Percentiles rank a stretch among this genome's conserved stretches.
Conservation (phyloP, 2,888 invertebrate species). For the Thumatha senex region DNA sequence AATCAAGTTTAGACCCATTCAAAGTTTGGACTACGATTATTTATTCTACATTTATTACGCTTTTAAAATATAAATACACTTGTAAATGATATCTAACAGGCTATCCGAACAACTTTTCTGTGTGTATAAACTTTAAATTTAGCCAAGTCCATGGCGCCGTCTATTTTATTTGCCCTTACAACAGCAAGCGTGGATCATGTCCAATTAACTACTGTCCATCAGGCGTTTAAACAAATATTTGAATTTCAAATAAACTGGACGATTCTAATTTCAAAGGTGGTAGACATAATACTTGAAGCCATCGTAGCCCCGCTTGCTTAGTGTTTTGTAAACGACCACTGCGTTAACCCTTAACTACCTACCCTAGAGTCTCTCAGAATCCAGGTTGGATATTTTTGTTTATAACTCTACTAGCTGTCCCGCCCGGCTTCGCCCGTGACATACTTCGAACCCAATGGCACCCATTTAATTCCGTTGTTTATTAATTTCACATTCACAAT, state of each 20-base stretch:
- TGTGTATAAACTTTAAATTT: constrained; percentile 23
- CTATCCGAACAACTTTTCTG: constrained; percentile 13
- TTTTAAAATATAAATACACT: background rate
- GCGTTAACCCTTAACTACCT: too few relatives aligned
- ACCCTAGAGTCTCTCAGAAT: too few relatives aligned
- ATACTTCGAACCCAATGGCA: too few relatives aligned
- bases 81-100: background rate
- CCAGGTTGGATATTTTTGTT: too few relatives aligned
- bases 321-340: too few relatives aligned
- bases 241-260: constrained; percentile 20
- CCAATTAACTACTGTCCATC: constrained; percentile 31
- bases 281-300: too few relatives aligned
- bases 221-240: constrained; percentile 15
- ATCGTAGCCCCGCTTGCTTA: too few relatives aligned
- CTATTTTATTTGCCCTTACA: constrained; percentile 27
- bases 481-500: too few relatives aligned
- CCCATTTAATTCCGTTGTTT: too few relatives aligned
- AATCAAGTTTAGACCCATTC: too few relatives aligned
- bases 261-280: background rate
- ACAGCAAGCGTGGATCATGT: constrained; percentile 33
- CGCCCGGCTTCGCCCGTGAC: too few relatives aligned
- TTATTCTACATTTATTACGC: background rate
- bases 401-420: too few relatives aligned
- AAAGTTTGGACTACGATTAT: background rate
- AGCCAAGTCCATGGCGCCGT: constrained; percentile 32